phyloP scores from a whole-genome alignment of 2,113 vertebrate genomes.

The Syngnathus floridae region DNA sequence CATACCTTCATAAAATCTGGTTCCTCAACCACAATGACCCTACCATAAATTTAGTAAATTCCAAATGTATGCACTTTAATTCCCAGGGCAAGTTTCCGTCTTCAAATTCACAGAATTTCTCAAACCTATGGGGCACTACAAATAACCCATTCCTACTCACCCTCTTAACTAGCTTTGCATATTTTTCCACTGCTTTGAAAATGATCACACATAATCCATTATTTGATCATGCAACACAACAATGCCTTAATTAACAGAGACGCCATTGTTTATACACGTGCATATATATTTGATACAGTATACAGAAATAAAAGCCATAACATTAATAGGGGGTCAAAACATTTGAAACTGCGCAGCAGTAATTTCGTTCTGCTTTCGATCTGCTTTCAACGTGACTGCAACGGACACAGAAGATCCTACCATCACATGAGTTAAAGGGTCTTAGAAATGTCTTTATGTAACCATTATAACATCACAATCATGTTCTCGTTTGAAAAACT shows the following conservation, averaged over 20 bases:
- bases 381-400: neutral
- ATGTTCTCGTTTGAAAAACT: neutral
- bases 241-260: constrained; percentile 33
- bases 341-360: neutral
- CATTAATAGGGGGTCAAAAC: no score
- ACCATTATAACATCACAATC: neutral
- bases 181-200: constrained; percentile 18
- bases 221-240: constrained; percentile 27
- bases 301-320: neutral
- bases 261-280: constrained; percentile 20
- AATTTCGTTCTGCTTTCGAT: neutral
- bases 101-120: neutral
- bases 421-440: neutral
- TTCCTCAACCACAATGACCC: neutral
- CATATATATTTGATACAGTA: neutral
- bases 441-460: neutral
- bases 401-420: neutral
- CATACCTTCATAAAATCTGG: neutral
- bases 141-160: neutral
- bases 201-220: constrained; percentile 25
- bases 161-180: constrained; percentile 2
- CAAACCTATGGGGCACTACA: neutral
- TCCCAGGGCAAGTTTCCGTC: neutral
- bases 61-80: neutral
- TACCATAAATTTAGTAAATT: neutral